Conservation (phyloP, 2,113 vertebrate genomes). For the Ursus arctos region DNA sequence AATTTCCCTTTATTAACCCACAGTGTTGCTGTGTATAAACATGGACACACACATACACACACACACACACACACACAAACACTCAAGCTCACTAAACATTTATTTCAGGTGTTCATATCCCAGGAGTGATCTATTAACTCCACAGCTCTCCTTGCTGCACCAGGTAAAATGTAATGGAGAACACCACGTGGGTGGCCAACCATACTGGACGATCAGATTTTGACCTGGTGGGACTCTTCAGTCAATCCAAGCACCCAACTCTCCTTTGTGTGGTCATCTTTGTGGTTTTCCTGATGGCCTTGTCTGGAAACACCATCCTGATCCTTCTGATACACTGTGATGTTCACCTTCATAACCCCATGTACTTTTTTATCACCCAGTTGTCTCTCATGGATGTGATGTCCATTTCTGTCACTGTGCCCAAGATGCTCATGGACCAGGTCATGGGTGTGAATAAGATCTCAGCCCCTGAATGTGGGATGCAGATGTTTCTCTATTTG, state of each 20-base stretch:
- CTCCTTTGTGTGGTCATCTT: conserved; percentile 47
- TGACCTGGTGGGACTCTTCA: conserved; percentile 58
- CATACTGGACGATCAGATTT: not conserved
- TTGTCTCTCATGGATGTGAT: conserved; percentile 18
- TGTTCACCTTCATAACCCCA: conserved; percentile 61
- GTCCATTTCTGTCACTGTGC: conserved; percentile 65
- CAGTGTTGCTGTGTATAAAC: not conserved
- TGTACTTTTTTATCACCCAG: conserved; percentile 66
- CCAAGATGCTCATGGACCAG: conserved; percentile 65
- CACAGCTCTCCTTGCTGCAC: not conserved
- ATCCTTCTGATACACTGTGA: conserved; percentile 47
- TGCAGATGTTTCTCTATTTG: not conserved
- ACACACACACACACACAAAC: no score
- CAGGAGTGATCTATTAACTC: not conserved
- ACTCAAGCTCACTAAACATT: not conserved
- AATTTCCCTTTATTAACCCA: not conserved
- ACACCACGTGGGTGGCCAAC: not conserved
- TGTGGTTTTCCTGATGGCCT: conserved; percentile 48
- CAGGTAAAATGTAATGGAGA: not conserved
- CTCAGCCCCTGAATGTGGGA: not conserved
- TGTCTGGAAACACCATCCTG: conserved; percentile 65
- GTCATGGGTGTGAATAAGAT: not conserved
- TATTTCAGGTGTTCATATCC: not conserved
- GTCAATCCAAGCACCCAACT: not conserved
- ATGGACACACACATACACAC: not conserved